phyloP scores from a whole-genome alignment of 2,888 invertebrate species.

The Andrena dorsata region DNA sequence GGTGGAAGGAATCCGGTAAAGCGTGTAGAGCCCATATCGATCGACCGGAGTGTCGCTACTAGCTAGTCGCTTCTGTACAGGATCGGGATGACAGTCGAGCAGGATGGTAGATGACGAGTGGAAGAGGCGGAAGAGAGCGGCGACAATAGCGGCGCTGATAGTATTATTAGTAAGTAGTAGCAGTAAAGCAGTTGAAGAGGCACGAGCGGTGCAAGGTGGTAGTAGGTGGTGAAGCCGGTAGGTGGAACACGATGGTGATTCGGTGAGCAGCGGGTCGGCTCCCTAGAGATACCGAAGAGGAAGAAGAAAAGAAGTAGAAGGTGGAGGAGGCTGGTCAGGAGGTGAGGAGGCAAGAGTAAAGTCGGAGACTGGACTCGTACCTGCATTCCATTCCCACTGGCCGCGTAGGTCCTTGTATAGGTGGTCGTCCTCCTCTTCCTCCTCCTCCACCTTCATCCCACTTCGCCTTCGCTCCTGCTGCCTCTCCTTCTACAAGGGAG shows the following conservation, averaged over 20 bases:
- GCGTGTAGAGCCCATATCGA: background rate
- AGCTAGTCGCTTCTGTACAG: background rate
- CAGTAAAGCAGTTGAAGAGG: conserved; percentile 32
- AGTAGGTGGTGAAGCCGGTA: conserved; percentile 66
- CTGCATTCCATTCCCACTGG: conserved; percentile 85
- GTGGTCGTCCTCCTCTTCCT: conserved; percentile 76
- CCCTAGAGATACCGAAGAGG: conserved; percentile 52
- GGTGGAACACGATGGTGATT: conserved; percentile 72
- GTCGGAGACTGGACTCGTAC: conserved; percentile 82
- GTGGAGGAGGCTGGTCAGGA: conserved; percentile 72
- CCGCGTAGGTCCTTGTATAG: conserved; percentile 84
- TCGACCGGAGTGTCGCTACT: background rate
- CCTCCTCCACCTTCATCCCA: conserved; percentile 55
- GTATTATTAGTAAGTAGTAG: conserved; percentile 55
- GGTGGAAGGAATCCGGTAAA: background rate
- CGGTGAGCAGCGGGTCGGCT: conserved; percentile 72
- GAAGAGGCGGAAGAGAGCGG: conserved; percentile 6
- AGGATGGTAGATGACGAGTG: background rate
- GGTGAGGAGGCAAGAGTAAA: conserved; percentile 74
- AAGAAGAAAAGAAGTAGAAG: conserved; percentile 50
- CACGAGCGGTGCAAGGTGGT: conserved; percentile 38
- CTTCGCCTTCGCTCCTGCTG: conserved; percentile 32
- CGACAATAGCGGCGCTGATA: conserved; percentile 48
- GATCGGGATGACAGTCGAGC: background rate
- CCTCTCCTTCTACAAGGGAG: conserved; percentile 30